Conservation (phyloP, 2,797 vertebrate genomes). For the Helarctos malayanus region DNA sequence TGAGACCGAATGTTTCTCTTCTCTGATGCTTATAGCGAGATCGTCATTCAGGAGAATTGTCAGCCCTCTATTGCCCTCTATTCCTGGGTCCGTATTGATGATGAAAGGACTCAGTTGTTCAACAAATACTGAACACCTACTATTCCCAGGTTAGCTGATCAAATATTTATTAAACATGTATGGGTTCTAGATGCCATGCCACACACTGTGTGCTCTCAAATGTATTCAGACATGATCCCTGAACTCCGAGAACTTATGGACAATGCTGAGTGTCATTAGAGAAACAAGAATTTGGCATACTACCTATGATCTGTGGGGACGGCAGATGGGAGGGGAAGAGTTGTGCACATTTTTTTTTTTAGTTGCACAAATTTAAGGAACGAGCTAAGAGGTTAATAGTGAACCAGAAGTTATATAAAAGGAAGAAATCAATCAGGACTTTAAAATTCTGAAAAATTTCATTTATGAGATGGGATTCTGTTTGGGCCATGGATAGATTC, state of each 20-base stretch:
- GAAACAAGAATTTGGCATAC: background rate
- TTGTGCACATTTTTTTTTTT: background rate
- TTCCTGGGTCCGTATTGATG: background rate
- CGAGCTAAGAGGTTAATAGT: background rate
- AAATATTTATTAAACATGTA: background rate
- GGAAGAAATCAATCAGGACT: background rate
- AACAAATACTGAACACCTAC: background rate
- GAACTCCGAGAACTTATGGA: background rate
- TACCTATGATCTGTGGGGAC: background rate
- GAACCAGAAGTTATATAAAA: background rate
- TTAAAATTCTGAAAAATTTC: slow-evolving; percentile 15
- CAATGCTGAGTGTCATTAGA: background rate
- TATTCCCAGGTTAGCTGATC: background rate
- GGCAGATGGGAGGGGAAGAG: background rate
- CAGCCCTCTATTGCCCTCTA: background rate
- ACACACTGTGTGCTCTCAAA: background rate
- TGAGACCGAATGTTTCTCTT: background rate
- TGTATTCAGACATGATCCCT: background rate
- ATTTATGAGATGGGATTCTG: background rate
- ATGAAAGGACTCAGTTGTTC: background rate
- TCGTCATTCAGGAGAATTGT: background rate
- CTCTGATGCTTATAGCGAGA: background rate
- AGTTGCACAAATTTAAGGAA: background rate
- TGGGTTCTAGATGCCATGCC: background rate
- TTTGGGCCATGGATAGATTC: background rate